Evolutionary conservation across 2,888 invertebrate genomes (phyloP).

Genomic region (Chloromyia formosa): DNA sequence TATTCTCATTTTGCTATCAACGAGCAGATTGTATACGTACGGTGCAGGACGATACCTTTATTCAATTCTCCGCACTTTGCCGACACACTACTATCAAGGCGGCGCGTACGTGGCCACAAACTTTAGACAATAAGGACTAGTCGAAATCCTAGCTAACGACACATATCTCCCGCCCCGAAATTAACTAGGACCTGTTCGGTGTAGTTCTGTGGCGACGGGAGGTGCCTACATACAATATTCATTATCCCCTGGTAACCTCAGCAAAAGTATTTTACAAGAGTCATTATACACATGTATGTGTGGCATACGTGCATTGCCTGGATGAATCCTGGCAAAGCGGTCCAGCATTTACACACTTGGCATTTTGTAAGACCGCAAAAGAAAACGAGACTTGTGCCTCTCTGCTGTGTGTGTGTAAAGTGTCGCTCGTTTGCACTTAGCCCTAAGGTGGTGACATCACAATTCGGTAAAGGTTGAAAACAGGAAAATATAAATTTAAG

Average conservation of each 20-base stretch:
- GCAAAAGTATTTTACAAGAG: constrained; percentile 36
- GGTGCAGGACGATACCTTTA: background rate
- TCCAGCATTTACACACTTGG: constrained; percentile 26
- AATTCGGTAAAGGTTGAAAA: constrained; percentile 17
- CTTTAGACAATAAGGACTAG: constrained; percentile 20
- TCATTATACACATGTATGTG: constrained; percentile 4
- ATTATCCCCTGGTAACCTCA: constrained; percentile 20
- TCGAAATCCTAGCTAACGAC: constrained; percentile 23
- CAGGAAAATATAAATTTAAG: constrained; percentile 24
- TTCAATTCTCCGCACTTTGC: constrained; percentile 1
- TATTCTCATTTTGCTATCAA: constrained; percentile 3
- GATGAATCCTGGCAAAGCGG: background rate
- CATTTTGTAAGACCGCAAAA: constrained; percentile 15
- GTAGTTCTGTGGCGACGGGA: background rate
- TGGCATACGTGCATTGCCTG: constrained; percentile 12
- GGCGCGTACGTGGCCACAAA: constrained; percentile 17
- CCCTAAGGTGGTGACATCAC: constrained; percentile 12
- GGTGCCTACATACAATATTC: constrained; percentile 16
- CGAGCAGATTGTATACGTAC: constrained; percentile 13
- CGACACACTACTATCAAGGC: background rate
- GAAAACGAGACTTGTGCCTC: background rate
- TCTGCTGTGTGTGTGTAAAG: background rate
- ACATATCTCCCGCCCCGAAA: background rate
- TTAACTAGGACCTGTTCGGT: constrained; percentile 6
- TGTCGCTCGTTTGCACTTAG: constrained; percentile 37